A percentile compares a stretch with the other conserved stretches of the same genome.
Evolutionary conservation across 2,797 vertebrate genomes (phyloP).

Genomic region (Coluber constrictor): DNA sequence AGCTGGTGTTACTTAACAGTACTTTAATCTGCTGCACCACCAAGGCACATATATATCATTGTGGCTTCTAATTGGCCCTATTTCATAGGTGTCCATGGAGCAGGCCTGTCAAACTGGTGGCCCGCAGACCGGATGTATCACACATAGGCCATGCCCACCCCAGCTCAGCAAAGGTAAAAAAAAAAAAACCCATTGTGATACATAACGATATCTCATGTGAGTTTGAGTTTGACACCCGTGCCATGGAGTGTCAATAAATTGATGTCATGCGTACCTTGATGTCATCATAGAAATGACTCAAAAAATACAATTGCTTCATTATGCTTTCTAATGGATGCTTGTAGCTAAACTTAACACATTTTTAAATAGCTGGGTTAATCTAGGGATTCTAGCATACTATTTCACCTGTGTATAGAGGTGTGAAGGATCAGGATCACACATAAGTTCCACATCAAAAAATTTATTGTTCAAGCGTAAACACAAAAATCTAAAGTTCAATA

Average conservation of each 20-base stretch:
- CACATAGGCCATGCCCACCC: no score
- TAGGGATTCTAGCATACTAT: constrained; percentile 68
- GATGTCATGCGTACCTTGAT: not conserved
- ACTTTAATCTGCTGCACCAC: no score
- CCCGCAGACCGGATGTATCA: accelerated
- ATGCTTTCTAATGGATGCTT: not conserved
- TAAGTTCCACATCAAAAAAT: not conserved
- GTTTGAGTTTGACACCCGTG: no score
- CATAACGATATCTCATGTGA: no score
- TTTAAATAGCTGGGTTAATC: constrained; percentile 76
- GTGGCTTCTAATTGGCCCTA: not conserved
- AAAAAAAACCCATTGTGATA: no score
- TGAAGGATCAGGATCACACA: not conserved
- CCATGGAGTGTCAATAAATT: not conserved
- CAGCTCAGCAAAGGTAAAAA: no score
- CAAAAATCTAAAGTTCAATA: no score
- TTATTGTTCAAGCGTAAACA: not conserved
- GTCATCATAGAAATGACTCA: not conserved
- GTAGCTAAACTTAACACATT: constrained; percentile 55
- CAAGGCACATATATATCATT: not conserved
- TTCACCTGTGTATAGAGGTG: constrained; percentile 71
- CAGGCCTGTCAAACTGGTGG: no score
- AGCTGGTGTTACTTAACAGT: no score
- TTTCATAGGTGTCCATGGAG: not conserved
- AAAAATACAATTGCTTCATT: not conserved